These are phyloP conservation scores for Diploptera punctata DNA, from an alignment of 2,888 invertebrate genomes.

Conservation along the genomic window DNA sequence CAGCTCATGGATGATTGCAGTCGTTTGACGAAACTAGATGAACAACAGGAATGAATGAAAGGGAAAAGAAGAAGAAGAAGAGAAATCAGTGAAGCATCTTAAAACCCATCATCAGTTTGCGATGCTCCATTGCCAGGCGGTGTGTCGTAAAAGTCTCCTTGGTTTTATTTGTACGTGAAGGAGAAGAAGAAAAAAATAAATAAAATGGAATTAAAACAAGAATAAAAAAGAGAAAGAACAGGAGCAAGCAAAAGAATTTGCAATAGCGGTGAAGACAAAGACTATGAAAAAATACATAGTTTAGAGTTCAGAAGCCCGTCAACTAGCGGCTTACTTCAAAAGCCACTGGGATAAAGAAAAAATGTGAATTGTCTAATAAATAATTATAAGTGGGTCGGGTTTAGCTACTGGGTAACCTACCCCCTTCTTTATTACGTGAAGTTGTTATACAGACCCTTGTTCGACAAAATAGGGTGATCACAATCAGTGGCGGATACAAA, in stretches of 20 bases:
- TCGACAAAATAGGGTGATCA: constrained; percentile 6
- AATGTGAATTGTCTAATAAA: constrained; percentile 29
- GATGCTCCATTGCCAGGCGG: constrained; percentile 19
- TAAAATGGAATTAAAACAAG: constrained; percentile 7
- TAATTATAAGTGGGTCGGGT: constrained; percentile 24
- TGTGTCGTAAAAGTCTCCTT: constrained; percentile 17
- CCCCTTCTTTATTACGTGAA: neutral
- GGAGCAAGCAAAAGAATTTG: constrained; percentile 30
- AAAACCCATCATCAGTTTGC: constrained; percentile 23
- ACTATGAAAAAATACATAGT: constrained; percentile 29
- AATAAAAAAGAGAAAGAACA: constrained; percentile 6
- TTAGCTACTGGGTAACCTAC: constrained; percentile 19
- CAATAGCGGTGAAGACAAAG: constrained; percentile 32
- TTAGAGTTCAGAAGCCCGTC: constrained; percentile 22
- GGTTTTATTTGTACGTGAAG: constrained; percentile 17
- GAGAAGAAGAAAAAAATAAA: constrained; percentile 10
- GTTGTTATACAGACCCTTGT: neutral
- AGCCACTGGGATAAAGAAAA: constrained; percentile 8
- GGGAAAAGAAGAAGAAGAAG: constrained; percentile 13
- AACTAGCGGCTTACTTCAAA: constrained; percentile 22
- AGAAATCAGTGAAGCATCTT: constrained; percentile 26
- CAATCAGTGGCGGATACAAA: no score
- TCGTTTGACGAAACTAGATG: constrained; percentile 26
- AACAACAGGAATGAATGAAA: constrained; percentile 22
- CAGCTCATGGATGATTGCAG: constrained; percentile 17